A percentile compares a stretch with the other conserved stretches of the same genome.
These are phyloP conservation scores for Dolomedes plantarius DNA, from an alignment of 2,888 invertebrate species.

Conservation along the genomic window DNA sequence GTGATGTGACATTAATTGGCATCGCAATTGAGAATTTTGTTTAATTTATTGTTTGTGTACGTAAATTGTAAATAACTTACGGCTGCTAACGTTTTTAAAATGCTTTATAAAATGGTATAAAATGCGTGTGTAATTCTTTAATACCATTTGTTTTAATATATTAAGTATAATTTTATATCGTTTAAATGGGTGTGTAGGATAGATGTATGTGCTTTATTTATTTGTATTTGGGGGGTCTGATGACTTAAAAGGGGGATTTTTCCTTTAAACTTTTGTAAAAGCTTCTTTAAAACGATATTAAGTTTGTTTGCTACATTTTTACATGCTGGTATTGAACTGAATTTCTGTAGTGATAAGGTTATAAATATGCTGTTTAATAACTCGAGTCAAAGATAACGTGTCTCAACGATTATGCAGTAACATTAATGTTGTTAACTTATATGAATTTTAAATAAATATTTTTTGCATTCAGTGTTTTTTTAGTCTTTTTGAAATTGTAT, in stretches of 20 bases:
- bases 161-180: neutral
- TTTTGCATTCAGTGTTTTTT: too few relatives aligned
- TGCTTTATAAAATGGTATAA: neutral
- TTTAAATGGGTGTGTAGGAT: neutral
- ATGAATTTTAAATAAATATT: neutral
- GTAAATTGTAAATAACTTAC: conserved; percentile 1
- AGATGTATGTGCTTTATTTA: conserved; percentile 7
- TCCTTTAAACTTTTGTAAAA: neutral
- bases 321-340: neutral
- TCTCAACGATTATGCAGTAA: conserved; percentile 1
- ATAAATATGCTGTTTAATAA: neutral
- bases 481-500: too few relatives aligned
- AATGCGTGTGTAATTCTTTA: neutral
- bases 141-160: neutral
- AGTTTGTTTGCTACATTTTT: neutral
- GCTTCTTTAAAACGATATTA: neutral
- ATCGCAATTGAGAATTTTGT: too few relatives aligned
- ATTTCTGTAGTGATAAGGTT: neutral
- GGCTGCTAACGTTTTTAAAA: neutral
- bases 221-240: neutral
- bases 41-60: neutral
- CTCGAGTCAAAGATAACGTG: neutral
- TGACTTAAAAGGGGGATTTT: neutral
- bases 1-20: neutral
- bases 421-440: neutral